These are phyloP conservation scores for Merops nubicus DNA, from an alignment of 2,113 vertebrate species.

Conservation along the genomic window DNA sequence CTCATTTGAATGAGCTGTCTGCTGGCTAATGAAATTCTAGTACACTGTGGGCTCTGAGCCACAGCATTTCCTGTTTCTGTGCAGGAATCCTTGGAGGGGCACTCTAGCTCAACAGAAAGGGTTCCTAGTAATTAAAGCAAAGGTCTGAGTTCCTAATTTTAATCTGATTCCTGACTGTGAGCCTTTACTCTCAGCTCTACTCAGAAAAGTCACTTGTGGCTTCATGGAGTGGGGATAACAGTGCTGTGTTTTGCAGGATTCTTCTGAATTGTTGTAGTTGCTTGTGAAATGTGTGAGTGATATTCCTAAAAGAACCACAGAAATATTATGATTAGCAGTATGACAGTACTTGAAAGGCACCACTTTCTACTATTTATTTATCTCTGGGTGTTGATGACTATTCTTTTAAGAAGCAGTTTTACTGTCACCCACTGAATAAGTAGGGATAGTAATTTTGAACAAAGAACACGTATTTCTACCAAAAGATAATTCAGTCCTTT, in stretches of 20 bases:
- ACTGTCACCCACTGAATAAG: not conserved
- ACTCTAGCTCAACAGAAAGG: not conserved
- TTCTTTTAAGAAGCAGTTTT: not conserved
- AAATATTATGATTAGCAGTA: not conserved
- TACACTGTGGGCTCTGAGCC: not conserved
- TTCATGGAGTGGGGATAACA: not conserved
- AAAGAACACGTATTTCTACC: not conserved
- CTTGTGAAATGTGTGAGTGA: not conserved
- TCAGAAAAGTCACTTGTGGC: not conserved
- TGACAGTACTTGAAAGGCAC: not conserved
- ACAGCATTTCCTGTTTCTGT: not conserved
- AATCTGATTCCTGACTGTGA: not conserved
- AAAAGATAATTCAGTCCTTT: not conserved
- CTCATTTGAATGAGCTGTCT: not conserved
- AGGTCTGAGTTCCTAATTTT: not conserved
- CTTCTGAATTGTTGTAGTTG: not conserved
- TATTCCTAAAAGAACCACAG: not conserved
- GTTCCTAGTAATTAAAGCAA: not conserved
- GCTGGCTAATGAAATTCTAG: not conserved
- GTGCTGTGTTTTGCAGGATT: not conserved
- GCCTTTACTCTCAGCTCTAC: not conserved
- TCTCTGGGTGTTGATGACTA: not conserved
- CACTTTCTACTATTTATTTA: not conserved
- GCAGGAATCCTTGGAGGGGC: not conserved
- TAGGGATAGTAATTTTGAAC: not conserved